Conservation (phyloP, 2,888 invertebrate genomes). For the Amphipoea lucens region DNA sequence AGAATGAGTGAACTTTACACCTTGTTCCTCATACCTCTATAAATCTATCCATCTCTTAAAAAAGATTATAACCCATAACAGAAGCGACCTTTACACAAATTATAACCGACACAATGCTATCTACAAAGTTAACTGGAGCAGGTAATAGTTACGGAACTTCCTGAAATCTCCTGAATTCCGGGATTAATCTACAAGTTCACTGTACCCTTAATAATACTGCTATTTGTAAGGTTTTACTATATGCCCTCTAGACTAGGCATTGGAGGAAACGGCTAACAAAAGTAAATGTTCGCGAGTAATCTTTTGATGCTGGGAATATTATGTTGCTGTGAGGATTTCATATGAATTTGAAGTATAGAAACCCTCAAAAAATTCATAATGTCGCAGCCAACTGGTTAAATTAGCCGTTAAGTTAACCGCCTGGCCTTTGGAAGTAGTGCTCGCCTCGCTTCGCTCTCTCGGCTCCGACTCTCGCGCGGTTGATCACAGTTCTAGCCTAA, state of each 20-base stretch:
- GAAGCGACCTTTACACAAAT: constrained; percentile 34
- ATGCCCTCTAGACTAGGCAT: constrained; percentile 51
- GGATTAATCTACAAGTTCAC: constrained; percentile 73
- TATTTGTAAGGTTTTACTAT: constrained; percentile 71
- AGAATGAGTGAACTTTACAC: background rate
- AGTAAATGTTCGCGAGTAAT: constrained; percentile 34
- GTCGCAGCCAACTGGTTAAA: no score
- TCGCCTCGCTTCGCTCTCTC: no score
- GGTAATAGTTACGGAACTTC: constrained; percentile 71
- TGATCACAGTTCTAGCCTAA: no score
- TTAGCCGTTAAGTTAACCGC: no score
- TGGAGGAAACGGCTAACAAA: constrained; percentile 50
- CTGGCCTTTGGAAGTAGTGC: no score
- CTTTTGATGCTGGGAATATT: constrained; percentile 33
- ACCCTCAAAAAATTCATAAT: no score
- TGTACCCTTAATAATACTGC: constrained; percentile 76
- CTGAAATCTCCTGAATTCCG: constrained; percentile 59
- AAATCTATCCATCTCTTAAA: background rate
- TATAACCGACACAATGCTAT: constrained; percentile 59
- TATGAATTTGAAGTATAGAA: constrained; percentile 10
- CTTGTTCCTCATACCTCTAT: background rate
- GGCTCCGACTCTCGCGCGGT: no score
- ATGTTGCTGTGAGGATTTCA: constrained; percentile 6
- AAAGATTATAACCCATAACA: constrained; percentile 11
- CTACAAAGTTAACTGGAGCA: constrained; percentile 71